phyloP scores from a whole-genome alignment of 2,888 invertebrate genomes.

The Operophtera brumata region DNA sequence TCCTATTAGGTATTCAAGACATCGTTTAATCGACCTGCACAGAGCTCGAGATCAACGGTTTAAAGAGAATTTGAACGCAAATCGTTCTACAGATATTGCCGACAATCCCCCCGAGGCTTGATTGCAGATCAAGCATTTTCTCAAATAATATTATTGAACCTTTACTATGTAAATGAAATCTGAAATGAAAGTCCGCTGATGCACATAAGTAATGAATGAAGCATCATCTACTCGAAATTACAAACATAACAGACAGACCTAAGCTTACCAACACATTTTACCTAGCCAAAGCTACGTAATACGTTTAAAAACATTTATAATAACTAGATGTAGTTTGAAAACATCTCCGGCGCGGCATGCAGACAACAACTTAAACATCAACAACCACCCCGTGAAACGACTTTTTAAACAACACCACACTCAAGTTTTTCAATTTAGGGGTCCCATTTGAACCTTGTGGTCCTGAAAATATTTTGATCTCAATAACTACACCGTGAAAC shows the following conservation, averaged over 20 bases:
- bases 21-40: conserved; percentile 70
- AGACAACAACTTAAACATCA: no score
- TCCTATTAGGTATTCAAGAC: conserved; percentile 76
- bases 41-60: conserved; percentile 53
- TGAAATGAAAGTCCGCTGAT: conserved; percentile 6
- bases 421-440: no score
- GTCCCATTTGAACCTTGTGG: no score
- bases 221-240: neutral
- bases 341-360: no score
- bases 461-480: no score
- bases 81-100: conserved; percentile 56
- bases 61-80: conserved; percentile 60
- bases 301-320: no score
- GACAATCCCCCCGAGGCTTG: conserved; percentile 44
- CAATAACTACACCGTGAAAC: no score
- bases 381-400: no score
- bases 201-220: neutral
- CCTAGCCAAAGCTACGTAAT: no score
- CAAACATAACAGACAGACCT: neutral
- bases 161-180: conserved; percentile 44
- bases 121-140: conserved; percentile 47
- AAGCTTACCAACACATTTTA: no score
- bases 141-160: conserved; percentile 41
- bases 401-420: no score
- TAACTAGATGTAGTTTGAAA: no score